phyloP scores from a whole-genome alignment of 2,888 invertebrate species.

The Drosophila setosimentum region DNA sequence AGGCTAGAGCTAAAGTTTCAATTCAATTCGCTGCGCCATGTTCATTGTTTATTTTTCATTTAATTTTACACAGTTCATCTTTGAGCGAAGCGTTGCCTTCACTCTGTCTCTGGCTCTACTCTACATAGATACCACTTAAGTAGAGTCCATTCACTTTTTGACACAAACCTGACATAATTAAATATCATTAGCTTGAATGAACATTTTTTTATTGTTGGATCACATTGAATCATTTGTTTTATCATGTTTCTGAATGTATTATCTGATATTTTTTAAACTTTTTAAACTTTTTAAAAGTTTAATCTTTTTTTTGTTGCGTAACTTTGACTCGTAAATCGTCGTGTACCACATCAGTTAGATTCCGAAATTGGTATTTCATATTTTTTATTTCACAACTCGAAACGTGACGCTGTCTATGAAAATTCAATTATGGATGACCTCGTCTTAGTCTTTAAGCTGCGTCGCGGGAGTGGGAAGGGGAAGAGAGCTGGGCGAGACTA shows the following conservation, averaged over 20 bases:
- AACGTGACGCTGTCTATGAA: constrained; percentile 52
- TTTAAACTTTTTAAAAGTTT: not conserved
- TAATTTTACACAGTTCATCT: constrained; percentile 74
- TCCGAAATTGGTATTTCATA: constrained; percentile 33
- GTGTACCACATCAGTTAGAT: constrained; percentile 30
- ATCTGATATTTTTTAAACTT: no score
- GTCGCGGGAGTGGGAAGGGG: constrained; percentile 4
- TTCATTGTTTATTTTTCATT: constrained; percentile 81
- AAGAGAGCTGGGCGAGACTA: not conserved
- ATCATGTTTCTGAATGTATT: not conserved
- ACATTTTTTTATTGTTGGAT: not conserved
- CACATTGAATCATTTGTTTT: not conserved
- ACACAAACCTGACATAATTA: not conserved
- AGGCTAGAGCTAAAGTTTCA: constrained; percentile 58
- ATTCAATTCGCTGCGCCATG: constrained; percentile 75
- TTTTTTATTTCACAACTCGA: constrained; percentile 41
- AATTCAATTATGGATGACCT: constrained; percentile 72
- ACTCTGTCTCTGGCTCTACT: not conserved
- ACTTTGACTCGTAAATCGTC: constrained; percentile 18
- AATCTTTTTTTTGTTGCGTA: constrained; percentile 3
- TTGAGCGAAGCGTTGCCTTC: constrained; percentile 25
- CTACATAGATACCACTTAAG: not conserved
- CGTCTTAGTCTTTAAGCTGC: not conserved
- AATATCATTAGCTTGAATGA: no score
- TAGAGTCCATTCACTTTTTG: constrained; percentile 8